Conservation (phyloP, 1,140 invertebrate genomes). For the Melipona quadrifasciata region DNA sequence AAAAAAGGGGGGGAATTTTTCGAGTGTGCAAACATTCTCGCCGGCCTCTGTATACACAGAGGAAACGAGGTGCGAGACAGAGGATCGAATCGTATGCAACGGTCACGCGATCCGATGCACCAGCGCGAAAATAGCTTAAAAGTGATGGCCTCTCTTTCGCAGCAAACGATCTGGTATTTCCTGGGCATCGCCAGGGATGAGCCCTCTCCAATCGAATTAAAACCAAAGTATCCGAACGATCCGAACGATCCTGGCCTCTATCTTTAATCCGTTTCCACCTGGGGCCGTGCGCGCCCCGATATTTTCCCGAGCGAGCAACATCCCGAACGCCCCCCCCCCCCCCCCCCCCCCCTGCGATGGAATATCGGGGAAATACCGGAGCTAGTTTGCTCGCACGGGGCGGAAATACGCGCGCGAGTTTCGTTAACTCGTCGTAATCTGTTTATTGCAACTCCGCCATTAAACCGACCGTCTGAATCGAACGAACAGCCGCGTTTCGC, state of each 20-base stretch:
- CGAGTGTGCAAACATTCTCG: too few relatives aligned
- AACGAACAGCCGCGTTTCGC: too few relatives aligned
- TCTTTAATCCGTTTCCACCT: neutral
- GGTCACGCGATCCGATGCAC: neutral
- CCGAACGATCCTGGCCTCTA: neutral
- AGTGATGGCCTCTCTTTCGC: too few relatives aligned
- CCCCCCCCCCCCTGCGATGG: neutral
- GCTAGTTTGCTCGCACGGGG: neutral
- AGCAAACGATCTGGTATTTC: neutral
- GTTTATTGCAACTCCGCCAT: too few relatives aligned
- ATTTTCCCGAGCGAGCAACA: neutral
- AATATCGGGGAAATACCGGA: neutral
- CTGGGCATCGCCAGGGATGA: neutral
- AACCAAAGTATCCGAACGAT: neutral
- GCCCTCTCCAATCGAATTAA: neutral
- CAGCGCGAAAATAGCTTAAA: neutral
- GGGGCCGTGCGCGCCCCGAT: neutral
- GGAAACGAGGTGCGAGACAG: neutral
- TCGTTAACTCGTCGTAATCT: neutral
- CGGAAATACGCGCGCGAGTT: neutral
- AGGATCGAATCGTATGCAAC: neutral
- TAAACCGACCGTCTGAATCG: too few relatives aligned
- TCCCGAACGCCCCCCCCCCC: too few relatives aligned
- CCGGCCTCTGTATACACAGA: neutral
- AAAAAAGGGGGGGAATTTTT: too few relatives aligned